A percentile compares a stretch with the other conserved stretches of the same genome.
Conservation (phyloP, 2,113 vertebrate genomes). For the Oenanthe melanoleuca region DNA sequence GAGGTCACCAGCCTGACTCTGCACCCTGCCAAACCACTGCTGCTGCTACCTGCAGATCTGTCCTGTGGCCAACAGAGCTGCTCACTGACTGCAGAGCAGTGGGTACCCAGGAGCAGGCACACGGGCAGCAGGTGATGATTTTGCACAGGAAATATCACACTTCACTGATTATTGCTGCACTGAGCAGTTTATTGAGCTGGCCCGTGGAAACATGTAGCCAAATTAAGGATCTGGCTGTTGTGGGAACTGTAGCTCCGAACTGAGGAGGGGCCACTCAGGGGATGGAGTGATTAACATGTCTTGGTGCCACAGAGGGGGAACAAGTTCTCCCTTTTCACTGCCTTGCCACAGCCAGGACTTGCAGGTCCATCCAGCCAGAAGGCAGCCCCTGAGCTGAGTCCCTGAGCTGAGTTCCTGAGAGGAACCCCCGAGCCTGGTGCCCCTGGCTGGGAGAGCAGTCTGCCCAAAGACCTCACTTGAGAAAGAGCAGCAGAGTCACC, state of each 20-base stretch:
- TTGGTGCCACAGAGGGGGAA: neutral
- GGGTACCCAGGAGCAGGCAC: neutral
- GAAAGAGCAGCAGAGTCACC: fast-evolving
- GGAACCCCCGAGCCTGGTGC: neutral
- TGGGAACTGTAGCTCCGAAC: neutral
- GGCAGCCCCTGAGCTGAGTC: neutral
- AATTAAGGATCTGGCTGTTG: neutral
- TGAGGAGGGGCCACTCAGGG: neutral
- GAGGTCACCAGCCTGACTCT: neutral
- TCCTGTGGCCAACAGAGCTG: neutral
- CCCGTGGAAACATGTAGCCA: neutral
- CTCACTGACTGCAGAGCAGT: fast-evolving
- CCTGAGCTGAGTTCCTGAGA: neutral
- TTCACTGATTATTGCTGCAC: neutral
- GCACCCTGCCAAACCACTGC: neutral
- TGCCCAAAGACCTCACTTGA: neutral
- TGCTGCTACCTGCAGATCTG: neutral
- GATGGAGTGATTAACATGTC: neutral
- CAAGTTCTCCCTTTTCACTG: neutral
- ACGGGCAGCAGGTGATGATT: neutral
- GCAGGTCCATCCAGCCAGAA: neutral
- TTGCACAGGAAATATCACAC: neutral
- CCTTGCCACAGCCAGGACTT: fast-evolving
- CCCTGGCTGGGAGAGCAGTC: neutral
- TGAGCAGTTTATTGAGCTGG: neutral